Evolutionary conservation across 1,140 invertebrate species (phyloP).

Genomic region (Leguminivora glycinivorella): DNA sequence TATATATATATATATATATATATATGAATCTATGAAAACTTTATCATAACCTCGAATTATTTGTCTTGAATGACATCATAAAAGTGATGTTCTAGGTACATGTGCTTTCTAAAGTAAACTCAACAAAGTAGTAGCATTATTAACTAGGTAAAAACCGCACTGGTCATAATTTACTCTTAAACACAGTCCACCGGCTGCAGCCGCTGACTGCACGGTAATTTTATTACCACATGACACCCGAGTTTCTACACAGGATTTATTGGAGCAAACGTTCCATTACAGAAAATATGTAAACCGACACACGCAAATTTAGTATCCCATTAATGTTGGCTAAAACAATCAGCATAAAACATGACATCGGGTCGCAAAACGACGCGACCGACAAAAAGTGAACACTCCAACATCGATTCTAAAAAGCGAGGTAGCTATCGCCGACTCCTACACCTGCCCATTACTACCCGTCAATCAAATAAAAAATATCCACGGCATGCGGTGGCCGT

Average conservation of each 20-base stretch:
- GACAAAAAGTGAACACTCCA: conserved; percentile 58
- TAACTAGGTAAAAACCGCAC: not conserved
- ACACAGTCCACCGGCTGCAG: not conserved
- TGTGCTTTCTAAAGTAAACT: not conserved
- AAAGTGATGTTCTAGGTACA: too few relatives aligned
- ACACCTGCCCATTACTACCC: conserved; percentile 75
- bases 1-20: too few relatives aligned
- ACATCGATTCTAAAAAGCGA: conserved; percentile 60
- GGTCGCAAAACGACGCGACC: conserved; percentile 51
- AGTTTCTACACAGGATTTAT: conserved; percentile 27
- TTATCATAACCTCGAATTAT: too few relatives aligned
- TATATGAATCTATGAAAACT: too few relatives aligned
- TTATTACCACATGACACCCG: conserved; percentile 20
- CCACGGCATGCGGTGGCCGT: conserved; percentile 68
- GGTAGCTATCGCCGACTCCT: conserved; percentile 66
- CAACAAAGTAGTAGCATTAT: not conserved
- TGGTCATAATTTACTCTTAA: conserved; percentile 13
- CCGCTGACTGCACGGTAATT: conserved; percentile 10
- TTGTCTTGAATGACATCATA: too few relatives aligned
- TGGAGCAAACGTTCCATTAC: conserved; percentile 20
- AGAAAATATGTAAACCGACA: conserved; percentile 25
- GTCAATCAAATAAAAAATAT: conserved; percentile 76
- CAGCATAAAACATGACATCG: conserved; percentile 45
- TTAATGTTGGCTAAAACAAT: conserved; percentile 45
- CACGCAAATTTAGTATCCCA: conserved; percentile 38